These are phyloP conservation scores for Pungitius pungitius DNA, from an alignment of 2,113 vertebrate genomes.

Conservation along the genomic window DNA sequence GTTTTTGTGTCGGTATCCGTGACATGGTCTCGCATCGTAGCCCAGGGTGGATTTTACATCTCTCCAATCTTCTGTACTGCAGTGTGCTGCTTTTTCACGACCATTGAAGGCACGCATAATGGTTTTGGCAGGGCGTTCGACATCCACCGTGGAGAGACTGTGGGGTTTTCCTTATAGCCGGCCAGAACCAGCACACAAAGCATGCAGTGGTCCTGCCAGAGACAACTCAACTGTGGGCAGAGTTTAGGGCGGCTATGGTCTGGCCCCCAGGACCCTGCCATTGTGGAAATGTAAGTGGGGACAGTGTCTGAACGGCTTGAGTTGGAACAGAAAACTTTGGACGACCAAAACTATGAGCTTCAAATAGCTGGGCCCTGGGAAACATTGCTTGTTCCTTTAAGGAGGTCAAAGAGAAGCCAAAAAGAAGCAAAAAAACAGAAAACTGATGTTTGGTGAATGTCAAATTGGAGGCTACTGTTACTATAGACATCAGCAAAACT, in stretches of 20 bases:
- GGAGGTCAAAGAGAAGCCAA: conserved; percentile 77
- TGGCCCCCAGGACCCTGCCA: conserved; percentile 79
- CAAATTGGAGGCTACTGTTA: conserved; percentile 70
- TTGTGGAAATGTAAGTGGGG: conserved; percentile 81
- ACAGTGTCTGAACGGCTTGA: conserved; percentile 76
- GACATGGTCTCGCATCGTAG: conserved; percentile 63
- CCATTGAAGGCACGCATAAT: conserved; percentile 76
- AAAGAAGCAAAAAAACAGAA: conserved; percentile 57
- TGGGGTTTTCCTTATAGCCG: conserved; percentile 79
- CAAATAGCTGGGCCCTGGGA: conserved; percentile 82
- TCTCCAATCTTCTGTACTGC: conserved; percentile 66
- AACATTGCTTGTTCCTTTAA: conserved; percentile 79
- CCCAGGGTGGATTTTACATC: conserved; percentile 59
- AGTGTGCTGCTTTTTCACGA: conserved; percentile 71
- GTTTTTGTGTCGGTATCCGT: conserved; percentile 62
- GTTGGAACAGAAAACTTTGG: conserved; percentile 76
- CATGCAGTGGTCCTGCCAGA: conserved; percentile 76
- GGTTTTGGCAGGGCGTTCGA: conserved; percentile 68
- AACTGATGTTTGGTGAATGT: conserved; percentile 72
- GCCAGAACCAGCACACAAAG: conserved; percentile 81
- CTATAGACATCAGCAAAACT: conserved; percentile 72
- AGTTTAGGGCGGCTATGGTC: conserved; percentile 76
- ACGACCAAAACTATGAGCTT: conserved; percentile 83
- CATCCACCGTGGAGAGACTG: conserved; percentile 79
- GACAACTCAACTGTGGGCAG: conserved; percentile 78